These are phyloP conservation scores for Trogon surrucura DNA, from an alignment of 2,113 vertebrate species.

Conservation along the genomic window DNA sequence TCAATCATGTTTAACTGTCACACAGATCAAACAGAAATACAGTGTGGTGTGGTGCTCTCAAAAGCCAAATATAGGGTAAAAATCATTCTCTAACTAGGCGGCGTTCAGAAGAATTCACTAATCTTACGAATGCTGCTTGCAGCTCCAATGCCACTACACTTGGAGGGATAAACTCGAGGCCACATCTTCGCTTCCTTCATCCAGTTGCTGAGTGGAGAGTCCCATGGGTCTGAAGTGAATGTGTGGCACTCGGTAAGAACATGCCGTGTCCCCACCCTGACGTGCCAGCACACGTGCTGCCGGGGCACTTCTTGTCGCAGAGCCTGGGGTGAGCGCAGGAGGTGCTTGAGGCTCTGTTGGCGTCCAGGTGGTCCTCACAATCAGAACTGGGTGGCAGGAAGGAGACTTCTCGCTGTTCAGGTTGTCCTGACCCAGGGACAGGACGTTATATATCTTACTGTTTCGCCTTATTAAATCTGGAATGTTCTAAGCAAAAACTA, in stretches of 20 bases:
- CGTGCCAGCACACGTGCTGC: background rate
- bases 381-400: background rate
- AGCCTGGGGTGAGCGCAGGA: background rate
- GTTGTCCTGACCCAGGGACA: background rate
- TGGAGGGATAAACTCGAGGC: background rate
- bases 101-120: background rate
- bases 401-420: background rate
- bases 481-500: slow-evolving; percentile 9
- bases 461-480: background rate
- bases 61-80: background rate
- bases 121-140: background rate
- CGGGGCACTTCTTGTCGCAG: fast-evolving
- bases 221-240: background rate
- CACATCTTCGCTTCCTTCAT: background rate
- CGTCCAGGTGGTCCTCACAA: background rate
- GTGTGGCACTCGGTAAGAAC: background rate
- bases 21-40: background rate
- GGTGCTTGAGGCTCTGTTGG: background rate
- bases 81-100: background rate
- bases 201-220: background rate
- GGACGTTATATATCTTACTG: background rate
- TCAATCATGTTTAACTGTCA: background rate
- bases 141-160: background rate
- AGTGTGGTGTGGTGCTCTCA: background rate
- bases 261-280: background rate